Base-by-base conservation (phyloP, 2,797 vertebrate genomes). In the Galaxias olidus region DNA sequence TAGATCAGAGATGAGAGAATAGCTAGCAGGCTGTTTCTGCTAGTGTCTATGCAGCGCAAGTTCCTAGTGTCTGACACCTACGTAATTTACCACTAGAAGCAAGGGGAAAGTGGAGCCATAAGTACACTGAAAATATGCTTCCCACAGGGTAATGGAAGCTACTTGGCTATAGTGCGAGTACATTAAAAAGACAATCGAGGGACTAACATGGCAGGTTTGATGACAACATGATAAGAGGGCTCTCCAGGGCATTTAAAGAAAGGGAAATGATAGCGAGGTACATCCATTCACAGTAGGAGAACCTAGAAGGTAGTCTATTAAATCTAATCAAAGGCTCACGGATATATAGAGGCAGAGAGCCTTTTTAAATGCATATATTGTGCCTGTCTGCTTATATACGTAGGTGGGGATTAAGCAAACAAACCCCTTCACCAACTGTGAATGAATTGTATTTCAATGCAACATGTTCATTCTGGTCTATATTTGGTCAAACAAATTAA, bases 11-110 rank as follows among this genome's bases (percentile, higher is more conserved):
- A 59, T 10, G 8, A 17, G 56, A 58, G 13, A 42, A n/a, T 43
- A 18, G 51, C 20, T 10, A 53, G 30, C 30, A 53, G 51, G 51
- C 2, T 18, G 51, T 53, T 53, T 19, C 17, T 18, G 15, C 18
- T 19, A 18, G 51, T 50, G 14, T 19, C 42, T 4, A 9, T 63
- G 66, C 12, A 20, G 20, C 4, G 17, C 0, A 53, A 10, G 18
- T 11, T 11, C 51, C 51, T 19, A 19, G 2, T 17, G 17, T 19
- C 17, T 52, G 55, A 41, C 20, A 40, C 75, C 77, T 89, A 63
- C 72, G 87, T 86, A 74, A 87, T 88, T 89, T 79, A 86, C 71
- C 69, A 6, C 49, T 13, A 55, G 53, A 48, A 43, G 6, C 20
- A 48, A 9, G 43, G 10, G 54, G 53, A 65, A 8, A 48, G 44